These are phyloP conservation scores for Lophura nycthemera DNA, from an alignment of 2,113 vertebrate species.

Conservation along the genomic window DNA sequence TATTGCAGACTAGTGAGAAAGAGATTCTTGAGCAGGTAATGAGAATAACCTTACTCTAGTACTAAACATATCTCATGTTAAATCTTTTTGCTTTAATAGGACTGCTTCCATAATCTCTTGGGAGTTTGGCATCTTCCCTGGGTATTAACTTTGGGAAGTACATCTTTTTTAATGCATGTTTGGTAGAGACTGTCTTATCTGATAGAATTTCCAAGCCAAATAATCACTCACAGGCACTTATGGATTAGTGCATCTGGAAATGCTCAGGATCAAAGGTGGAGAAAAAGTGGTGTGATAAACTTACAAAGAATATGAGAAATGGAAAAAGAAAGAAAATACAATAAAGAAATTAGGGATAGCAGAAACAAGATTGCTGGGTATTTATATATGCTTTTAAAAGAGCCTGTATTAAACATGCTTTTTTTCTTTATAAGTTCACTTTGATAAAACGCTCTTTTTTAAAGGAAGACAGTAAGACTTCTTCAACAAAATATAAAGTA, in stretches of 20 bases:
- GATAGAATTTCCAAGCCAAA: not conserved
- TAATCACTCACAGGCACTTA: not conserved
- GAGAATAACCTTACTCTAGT: not conserved
- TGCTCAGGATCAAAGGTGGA: not conserved
- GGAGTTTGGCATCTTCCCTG: not conserved
- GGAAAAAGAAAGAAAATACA: not conserved
- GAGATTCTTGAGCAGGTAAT: not conserved
- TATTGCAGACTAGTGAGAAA: not conserved
- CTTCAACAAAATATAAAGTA: not conserved
- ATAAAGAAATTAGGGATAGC: not conserved
- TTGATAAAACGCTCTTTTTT: not conserved
- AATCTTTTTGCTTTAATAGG: not conserved
- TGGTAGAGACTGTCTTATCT: not conserved
- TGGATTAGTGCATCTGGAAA: not conserved
- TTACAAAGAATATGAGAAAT: not conserved
- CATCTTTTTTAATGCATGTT: not conserved
- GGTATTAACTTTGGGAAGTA: not conserved
- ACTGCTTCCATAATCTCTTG: not conserved
- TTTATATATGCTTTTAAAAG: not conserved
- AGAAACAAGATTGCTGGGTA: not conserved
- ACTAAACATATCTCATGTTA: not conserved
- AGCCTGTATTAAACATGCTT: not conserved
- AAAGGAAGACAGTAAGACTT: not conserved
- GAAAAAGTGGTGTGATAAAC: not conserved
- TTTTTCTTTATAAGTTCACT: not conserved